phyloP scores from a whole-genome alignment of 1,140 invertebrate species.

The Drosophila ogumai region DNA sequence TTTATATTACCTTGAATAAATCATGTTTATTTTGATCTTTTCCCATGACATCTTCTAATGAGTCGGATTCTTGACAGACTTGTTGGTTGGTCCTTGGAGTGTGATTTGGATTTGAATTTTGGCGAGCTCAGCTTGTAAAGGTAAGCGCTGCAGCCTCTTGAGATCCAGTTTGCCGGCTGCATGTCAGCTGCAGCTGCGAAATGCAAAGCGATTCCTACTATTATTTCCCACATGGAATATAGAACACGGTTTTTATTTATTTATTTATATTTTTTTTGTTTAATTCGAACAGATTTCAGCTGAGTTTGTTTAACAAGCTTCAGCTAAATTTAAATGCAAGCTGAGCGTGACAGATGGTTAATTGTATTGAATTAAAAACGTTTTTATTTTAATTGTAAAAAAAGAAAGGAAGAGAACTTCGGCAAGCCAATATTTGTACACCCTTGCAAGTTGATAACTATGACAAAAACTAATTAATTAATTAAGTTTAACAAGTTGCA shows the following conservation, averaged over 20 bases:
- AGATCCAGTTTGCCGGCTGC: constrained; percentile 23
- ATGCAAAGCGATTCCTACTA: constrained; percentile 8
- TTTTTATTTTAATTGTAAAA: background rate
- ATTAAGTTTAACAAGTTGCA: no score
- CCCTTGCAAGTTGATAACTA: no score
- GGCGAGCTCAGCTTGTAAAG: constrained; percentile 19
- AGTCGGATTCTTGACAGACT: constrained; percentile 1
- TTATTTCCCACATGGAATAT: constrained; percentile 24
- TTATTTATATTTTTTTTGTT: constrained; percentile 1
- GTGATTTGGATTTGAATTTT: constrained; percentile 4
- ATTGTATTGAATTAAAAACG: background rate
- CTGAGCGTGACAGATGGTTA: constrained; percentile 7
- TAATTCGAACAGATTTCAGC: constrained; percentile 37
- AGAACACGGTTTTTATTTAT: constrained; percentile 27
- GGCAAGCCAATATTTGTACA: no score
- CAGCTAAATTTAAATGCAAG: constrained; percentile 12
- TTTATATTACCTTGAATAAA: background rate
- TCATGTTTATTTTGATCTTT: constrained; percentile 44
- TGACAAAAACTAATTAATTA: no score
- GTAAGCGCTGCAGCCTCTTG: constrained; percentile 22
- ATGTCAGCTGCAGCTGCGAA: constrained; percentile 29
- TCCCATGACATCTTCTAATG: constrained; percentile 32
- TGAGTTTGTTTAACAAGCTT: constrained; percentile 28
- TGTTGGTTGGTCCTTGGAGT: constrained; percentile 30
- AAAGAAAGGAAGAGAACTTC: no score